Evolutionary conservation across 2,113 vertebrate species (phyloP), one percentile per base, ranked within the genome.

Genomic region (Columba livia): DNA sequence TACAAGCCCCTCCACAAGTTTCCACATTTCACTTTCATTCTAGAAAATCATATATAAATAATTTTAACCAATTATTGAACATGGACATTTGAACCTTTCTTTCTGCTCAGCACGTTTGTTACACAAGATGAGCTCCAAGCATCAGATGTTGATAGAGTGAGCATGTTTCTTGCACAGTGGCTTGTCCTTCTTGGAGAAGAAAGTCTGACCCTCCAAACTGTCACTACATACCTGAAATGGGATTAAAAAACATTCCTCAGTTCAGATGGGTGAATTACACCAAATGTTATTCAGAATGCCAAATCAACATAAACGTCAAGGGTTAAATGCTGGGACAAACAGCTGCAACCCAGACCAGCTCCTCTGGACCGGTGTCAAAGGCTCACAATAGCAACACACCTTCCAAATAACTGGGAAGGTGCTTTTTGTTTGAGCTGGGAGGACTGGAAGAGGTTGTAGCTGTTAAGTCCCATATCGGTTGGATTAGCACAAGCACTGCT

Each of bases 101-200:
- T 85, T 95, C 84, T 93, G 91, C 85, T 96, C 91, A 90, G 84
- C 90, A 91, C 69, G 86, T 81, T 83, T 96, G 80, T 96, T 97
- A 93, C 56, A 56, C 56, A 42, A 77, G 42, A 34, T 1, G 7
- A 23, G 19, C 60, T 91, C 82, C 91, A 42, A 66, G 47, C 50
- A 91, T 99, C 95, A 99, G 95, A 99, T 97, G 95, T 99, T 99
- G 92, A 99, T 61, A 64, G 98, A 98, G 91, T 99, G 98, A 81
- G 99, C 99, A 1, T 99, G 99, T 95, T 99, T 99, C 98, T 99
- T 99, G 98, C 99, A 99, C 47, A 99, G 98, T 32, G 99, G 99
- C 93, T 99, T 99, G 94, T 99, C 99, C 95, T 99, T 99, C 97
- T 99, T 99, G 89, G 99, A 99, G 97, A 99, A 99, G 98, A 99